Conservation (phyloP, 1,140 invertebrate genomes). For the Diabrotica virgifera region DNA sequence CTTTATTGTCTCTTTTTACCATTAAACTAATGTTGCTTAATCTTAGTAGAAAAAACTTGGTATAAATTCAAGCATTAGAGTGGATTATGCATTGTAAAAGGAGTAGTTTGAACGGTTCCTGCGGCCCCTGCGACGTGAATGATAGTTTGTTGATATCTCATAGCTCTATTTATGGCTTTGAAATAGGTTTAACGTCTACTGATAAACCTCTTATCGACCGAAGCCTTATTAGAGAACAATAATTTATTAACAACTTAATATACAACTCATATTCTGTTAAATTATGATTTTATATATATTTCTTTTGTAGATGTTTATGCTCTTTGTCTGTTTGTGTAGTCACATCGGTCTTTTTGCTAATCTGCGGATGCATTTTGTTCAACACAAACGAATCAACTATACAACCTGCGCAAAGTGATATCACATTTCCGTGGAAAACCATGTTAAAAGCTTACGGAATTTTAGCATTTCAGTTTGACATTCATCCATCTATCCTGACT, state of each 20-base stretch:
- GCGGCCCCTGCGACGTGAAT: too few species aligned
- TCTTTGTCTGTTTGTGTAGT: conserved; percentile 58
- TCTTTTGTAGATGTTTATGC: conserved; percentile 54
- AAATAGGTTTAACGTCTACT: too few species aligned
- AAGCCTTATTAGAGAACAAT: too few species aligned
- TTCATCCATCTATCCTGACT: conserved; percentile 74
- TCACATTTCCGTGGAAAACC: conserved; percentile 44
- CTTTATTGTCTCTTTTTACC: too few species aligned
- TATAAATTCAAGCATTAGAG: too few species aligned
- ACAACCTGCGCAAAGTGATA: neutral
- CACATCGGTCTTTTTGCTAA: conserved; percentile 54
- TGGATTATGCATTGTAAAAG: too few species aligned
- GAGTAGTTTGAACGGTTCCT: too few species aligned
- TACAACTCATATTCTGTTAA: neutral
- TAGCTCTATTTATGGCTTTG: too few species aligned
- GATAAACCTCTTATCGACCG: too few species aligned
- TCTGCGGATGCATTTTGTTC: conserved; percentile 54
- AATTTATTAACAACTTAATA: neutral
- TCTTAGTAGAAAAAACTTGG: too few species aligned
- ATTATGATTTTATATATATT: conserved; percentile 2
- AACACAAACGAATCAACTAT: conserved; percentile 21
- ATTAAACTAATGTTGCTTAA: too few species aligned
- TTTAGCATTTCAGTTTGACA: conserved; percentile 71
- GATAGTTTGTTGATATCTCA: too few species aligned
- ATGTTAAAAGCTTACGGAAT: conserved; percentile 62